Base-by-base conservation (phyloP, 2,888 invertebrate species). In the Cataglyphis livida region DNA sequence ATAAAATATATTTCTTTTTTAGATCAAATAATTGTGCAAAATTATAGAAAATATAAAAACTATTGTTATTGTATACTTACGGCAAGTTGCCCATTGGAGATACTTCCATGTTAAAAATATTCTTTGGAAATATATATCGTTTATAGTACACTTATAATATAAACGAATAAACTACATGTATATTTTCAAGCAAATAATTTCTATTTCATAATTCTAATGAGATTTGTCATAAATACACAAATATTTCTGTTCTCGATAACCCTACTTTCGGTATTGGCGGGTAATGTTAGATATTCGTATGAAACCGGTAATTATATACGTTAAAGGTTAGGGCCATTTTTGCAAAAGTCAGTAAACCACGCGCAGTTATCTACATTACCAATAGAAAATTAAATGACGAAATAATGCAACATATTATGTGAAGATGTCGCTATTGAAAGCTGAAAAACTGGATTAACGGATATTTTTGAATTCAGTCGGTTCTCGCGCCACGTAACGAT, bases 81-180 rank as follows among this genome's bases (percentile, higher is more conserved):
- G 93, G 93, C 70, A 93, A 89, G 83, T 89, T 91, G 82, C 91
- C 92, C 79, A 93, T 87, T 18, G 91, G 90, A 75, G 91, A 88
- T 21, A 89, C 84, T 44, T 92, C 91, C 93, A 93, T 93, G 28
- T 79, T 75, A n/a, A 76, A 38, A 68, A 41, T 44, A n/a, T 59
- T 51, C 25, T 6, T 74, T 21, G 1, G 10, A 68, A 66, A 78
- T 15, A 44, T 44, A 18, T 18, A 48, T 21, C 6, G 44, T 61
- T 59, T 44, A 7, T 21, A 78, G 12, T 38, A 38, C 21, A 0
- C 21, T 35, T 65, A 3, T 18, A 57, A 38, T 9, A 7, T 10
- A 25, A 66, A 18, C 18, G 18, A 61, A 59, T 35, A 25, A 44
- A 18, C 6, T 21, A 32, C 7, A n/a, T 7, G 12, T 21, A 6